A percentile compares a stretch with the other conserved stretches of the same genome.
Evolutionary conservation across 64 coral and sea anemone genomes (phyloP).

Genomic region (Platygyra sinensis): DNA sequence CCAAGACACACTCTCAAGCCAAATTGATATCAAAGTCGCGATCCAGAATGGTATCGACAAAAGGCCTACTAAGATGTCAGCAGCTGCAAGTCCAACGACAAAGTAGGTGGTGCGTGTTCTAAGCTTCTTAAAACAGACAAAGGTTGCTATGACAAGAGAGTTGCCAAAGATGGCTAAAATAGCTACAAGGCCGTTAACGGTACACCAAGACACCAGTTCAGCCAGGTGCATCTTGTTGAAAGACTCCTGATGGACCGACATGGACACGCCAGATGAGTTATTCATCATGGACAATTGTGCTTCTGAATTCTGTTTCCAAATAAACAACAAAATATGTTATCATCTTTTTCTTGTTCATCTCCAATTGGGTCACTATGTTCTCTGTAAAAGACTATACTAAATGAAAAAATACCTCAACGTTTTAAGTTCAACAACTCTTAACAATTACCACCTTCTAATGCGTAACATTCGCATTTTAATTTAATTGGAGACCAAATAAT

Average conservation of each 20-base stretch:
- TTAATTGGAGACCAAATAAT: too few species aligned
- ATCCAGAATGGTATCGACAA: conserved; percentile 81
- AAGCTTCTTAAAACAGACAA: conserved; percentile 62
- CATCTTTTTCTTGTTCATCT: too few species aligned
- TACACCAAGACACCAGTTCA: conserved; percentile 53
- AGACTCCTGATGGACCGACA: background rate
- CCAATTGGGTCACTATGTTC: too few species aligned
- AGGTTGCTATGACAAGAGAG: conserved; percentile 61
- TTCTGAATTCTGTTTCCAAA: background rate
- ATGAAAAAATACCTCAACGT: too few species aligned
- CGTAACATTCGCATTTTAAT: too few species aligned
- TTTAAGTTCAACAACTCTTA: too few species aligned
- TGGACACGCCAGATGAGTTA: background rate
- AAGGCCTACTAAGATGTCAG: conserved; percentile 68
- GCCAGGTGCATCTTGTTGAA: conserved; percentile 33
- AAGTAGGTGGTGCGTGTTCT: conserved; percentile 75
- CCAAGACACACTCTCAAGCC: conserved; percentile 41
- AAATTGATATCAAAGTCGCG: conserved; percentile 42
- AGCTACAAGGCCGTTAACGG: conserved; percentile 50
- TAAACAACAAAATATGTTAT: background rate
- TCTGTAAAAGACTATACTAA: too few species aligned
- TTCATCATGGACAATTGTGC: background rate
- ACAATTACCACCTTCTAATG: too few species aligned
- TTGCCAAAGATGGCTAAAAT: conserved; percentile 52
- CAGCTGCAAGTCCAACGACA: conserved; percentile 64